These are phyloP conservation scores for Aphidoletes aphidimyza DNA, from an alignment of 2,888 invertebrate species.

Conservation along the genomic window DNA sequence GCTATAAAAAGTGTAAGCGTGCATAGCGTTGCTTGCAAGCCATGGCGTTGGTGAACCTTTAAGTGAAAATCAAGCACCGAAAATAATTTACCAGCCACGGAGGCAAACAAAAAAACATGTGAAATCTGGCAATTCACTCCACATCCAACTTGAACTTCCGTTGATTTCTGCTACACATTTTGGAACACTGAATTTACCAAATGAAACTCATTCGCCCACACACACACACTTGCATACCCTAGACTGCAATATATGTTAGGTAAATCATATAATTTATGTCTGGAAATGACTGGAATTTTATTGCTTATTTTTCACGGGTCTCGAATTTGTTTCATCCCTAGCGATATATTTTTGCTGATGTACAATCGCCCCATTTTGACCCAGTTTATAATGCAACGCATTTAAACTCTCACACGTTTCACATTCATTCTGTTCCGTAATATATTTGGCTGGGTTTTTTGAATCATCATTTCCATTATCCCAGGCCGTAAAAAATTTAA, in stretches of 20 bases:
- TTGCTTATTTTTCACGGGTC: background rate
- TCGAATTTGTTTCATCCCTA: background rate
- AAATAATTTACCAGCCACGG: background rate
- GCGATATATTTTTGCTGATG: background rate
- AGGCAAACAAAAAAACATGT: background rate
- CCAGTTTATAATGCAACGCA: too few relatives aligned
- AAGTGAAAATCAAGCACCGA: slow-evolving; percentile 49
- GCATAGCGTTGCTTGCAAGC: background rate
- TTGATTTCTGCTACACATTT: background rate
- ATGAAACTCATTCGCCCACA: background rate
- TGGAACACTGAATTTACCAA: background rate
- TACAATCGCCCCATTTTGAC: background rate
- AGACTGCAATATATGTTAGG: slow-evolving; percentile 25
- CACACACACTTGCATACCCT: background rate
- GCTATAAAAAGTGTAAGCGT: background rate
- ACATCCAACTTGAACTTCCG: too few relatives aligned
- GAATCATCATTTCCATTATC: background rate
- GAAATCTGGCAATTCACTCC: slow-evolving; percentile 20
- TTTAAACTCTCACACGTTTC: background rate
- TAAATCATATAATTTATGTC: slow-evolving; percentile 19
- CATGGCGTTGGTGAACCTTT: background rate
- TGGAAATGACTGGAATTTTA: slow-evolving; percentile 32
- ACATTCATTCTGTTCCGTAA: background rate
- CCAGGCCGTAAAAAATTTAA: background rate
- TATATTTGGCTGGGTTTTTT: background rate